A percentile compares a stretch with the other conserved stretches of the same genome.
Conservation (phyloP, 2,888 invertebrate genomes). For the Epicampocera succincta region DNA sequence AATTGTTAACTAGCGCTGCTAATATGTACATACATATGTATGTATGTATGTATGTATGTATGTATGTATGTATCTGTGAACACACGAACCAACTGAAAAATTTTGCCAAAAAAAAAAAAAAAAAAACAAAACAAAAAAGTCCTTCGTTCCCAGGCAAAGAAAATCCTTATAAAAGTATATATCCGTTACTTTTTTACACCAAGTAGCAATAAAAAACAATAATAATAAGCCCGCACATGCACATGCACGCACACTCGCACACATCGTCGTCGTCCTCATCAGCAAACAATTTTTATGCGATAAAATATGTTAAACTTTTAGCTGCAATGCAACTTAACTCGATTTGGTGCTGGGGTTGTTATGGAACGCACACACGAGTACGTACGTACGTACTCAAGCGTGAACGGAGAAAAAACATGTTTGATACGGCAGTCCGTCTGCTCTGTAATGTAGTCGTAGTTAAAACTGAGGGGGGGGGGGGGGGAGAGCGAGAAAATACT, state of each 20-base stretch:
- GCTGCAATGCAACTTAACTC: constrained; percentile 67
- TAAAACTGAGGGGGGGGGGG: constrained; percentile 37
- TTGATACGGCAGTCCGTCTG: constrained; percentile 46
- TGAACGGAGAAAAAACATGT: constrained; percentile 9
- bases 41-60: too few relatives aligned
- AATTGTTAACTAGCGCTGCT: constrained; percentile 6
- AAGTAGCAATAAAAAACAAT: constrained; percentile 12
- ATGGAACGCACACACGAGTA: constrained; percentile 23
- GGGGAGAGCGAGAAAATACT: background rate
- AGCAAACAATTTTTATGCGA: background rate
- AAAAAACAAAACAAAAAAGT: background rate
- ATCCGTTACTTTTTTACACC: constrained; percentile 11
- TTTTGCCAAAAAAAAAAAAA: background rate
- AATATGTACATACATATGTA: too few relatives aligned
- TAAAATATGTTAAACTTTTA: constrained; percentile 65
- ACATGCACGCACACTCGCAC: background rate
- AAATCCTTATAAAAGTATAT: constrained; percentile 15
- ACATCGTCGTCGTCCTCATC: background rate
- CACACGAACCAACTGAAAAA: background rate
- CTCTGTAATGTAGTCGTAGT: constrained; percentile 54
- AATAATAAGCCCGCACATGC: background rate
- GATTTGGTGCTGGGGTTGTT: constrained; percentile 46
- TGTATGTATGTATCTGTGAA: too few relatives aligned
- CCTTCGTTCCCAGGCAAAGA: too few relatives aligned
- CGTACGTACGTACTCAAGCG: too few relatives aligned